Evolutionary conservation across 64 coral and sea anemone species (phyloP), one percentile per base, ranked within the genome.

Genomic region (Cladopsammia gracilis): DNA sequence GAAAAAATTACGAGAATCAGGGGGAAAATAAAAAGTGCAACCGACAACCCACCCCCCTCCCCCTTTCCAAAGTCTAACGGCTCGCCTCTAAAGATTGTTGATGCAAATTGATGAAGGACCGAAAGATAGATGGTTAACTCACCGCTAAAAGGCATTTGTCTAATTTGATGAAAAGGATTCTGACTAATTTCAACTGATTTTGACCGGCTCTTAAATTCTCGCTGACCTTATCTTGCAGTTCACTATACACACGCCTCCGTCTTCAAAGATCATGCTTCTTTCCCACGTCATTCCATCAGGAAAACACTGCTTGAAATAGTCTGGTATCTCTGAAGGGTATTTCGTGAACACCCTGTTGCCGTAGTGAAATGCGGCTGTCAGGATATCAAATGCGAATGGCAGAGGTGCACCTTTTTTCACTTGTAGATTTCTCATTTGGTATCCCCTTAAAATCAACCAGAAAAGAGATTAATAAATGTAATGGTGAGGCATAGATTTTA

Each of bases 291-390:
- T 22, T 20, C 66, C 66, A 10, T 70, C 66, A 24, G 72, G 72
- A 51, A 75, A 75, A 75, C 43, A 48, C 72, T 75, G 72, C 44
- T 75, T 75, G 44, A 75, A 75, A 75, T 75, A 75, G 45, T 75
- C 72, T 75, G 72, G 72, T 75, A 75, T 75, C 0, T 75, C 44
- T n/a, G 16, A 4, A 48, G 72, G 72, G 43, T 75, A 75, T 48
- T 75, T 48, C 43, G 72, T 75, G 8, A 75, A 51, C 22, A 24
- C 66, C 66, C 66, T 69, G 66, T 69, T 69, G 66, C 66, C 66
- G 66, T 70, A 70, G 19, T 25, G 2, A 20, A 70, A 70, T 25
- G 66, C 66, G 20, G 66, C n/a, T 70, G 66, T 70, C 23, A 70
- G 24, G 23, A 70, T 69, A 70, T 70, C 66, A 20, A 7, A 70